Evolutionary conservation across 2,888 invertebrate genomes (phyloP).

Genomic region (Crioceris asparagi): DNA sequence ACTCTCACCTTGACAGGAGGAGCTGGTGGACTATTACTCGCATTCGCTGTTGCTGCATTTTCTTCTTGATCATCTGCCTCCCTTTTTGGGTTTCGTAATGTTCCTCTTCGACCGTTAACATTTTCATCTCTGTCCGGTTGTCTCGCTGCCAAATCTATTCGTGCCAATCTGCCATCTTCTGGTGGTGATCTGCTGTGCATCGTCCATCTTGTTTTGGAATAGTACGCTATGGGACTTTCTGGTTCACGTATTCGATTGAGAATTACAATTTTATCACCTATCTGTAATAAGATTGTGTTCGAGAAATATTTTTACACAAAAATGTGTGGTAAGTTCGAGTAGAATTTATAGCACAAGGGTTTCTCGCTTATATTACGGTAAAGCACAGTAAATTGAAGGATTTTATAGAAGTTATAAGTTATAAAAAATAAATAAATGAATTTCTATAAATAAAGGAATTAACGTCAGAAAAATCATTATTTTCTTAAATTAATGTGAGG

Average conservation of each 20-base stretch:
- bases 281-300: constrained; percentile 39
- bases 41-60: too few species aligned
- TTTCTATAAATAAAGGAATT: too few species aligned
- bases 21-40: too few species aligned
- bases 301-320: too few species aligned
- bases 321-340: too few species aligned
- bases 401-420: too few species aligned
- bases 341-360: too few species aligned
- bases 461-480: too few species aligned
- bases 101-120: constrained; percentile 60
- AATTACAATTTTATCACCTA: constrained; percentile 67
- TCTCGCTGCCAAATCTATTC: constrained; percentile 27
- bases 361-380: too few species aligned
- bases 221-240: constrained; percentile 46
- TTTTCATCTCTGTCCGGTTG: constrained; percentile 57
- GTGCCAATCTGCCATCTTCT: constrained; percentile 23
- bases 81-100: constrained; percentile 33
- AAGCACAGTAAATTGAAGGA: too few species aligned
- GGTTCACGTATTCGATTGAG: constrained; percentile 52
- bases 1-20: constrained; percentile 2
- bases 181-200: constrained; percentile 15
- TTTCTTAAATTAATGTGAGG: too few species aligned
- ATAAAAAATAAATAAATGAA: too few species aligned
- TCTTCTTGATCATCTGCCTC: constrained; percentile 23
- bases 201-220: constrained; percentile 30